Evolutionary conservation across 2,888 invertebrate genomes (phyloP), one percentile per base, ranked within the genome.

Genomic region (Ametastegia equiseti): DNA sequence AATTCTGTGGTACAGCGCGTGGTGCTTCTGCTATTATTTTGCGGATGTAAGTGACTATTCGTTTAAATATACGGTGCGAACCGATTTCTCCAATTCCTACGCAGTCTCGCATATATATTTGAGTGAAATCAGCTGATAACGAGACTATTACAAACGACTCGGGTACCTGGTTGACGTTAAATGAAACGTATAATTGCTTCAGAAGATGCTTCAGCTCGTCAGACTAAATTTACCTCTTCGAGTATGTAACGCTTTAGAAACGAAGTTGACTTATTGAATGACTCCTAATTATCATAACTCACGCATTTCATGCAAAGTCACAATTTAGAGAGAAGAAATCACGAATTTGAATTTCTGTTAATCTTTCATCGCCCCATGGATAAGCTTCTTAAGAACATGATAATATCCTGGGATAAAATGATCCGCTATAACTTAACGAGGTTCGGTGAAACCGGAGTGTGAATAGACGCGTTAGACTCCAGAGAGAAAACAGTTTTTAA

Each of bases 21-120:
- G 71, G 83, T 87, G 81, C 83, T 90, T 60, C 77, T 90, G 75
- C 77, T 88, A 13, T 54, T 78, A 30, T 84, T 88, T 63, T 86
- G 83, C 39, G 84, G 88, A 81, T 85, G 90, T 90, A 80, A 87
- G 87, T 86, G 79, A 60, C 42, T 19, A 19, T 36, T 75, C 11
- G 54, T 75, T 54, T 6, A 27, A 71, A 60, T n/a, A n/a, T 30
- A 57, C 57, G 42, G 30, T 63, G 78, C 60, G 27, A 63, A 54
- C 19, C 78, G 78, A 78, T 78, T 78, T 78, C 78, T 57, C 60
- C 45, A 23, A 4, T 23, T 13, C 19, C 19, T 11, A 19, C 75
- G 36, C 15, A 42, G 2, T 78, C 42, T 39, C 27, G n/a, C 30
- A 27, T 27, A 11, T 19, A 27, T 47, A 78, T 67, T 36, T 39